These are phyloP conservation scores for Cuniculus paca DNA, from an alignment of 2,797 vertebrate genomes.

Conservation along the genomic window DNA sequence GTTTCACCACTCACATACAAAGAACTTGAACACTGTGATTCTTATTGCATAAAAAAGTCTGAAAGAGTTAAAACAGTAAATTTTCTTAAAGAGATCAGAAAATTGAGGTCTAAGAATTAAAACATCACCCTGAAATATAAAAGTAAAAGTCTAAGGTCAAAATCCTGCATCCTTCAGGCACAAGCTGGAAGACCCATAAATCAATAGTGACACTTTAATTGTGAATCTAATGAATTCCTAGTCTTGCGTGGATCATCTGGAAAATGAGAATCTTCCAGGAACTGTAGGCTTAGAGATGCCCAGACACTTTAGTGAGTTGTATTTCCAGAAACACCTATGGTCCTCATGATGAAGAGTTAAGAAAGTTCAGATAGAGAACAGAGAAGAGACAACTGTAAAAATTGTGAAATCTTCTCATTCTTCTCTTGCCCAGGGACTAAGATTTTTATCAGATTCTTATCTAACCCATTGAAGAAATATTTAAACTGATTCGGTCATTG, in stretches of 20 bases:
- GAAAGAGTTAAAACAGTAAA: neutral
- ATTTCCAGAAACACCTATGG: neutral
- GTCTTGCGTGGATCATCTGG: neutral
- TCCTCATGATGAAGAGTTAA: neutral
- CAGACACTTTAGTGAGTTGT: neutral
- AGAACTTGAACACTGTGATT: neutral
- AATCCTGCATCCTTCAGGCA: neutral
- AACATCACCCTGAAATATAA: too few relatives aligned
- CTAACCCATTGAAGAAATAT: neutral
- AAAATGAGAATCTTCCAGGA: neutral
- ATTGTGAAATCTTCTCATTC: neutral
- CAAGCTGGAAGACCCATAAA: neutral
- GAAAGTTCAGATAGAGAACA: neutral
- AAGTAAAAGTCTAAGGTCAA: neutral
- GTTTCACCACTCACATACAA: neutral
- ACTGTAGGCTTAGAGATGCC: neutral
- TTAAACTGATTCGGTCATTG: neutral
- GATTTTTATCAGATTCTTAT: neutral
- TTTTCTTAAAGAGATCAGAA: neutral
- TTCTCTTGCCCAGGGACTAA: neutral
- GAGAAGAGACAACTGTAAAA: neutral
- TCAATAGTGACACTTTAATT: neutral
- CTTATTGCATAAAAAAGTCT: neutral
- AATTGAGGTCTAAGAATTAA: neutral
- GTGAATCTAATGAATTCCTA: neutral